Evolutionary conservation across 2,113 vertebrate species (phyloP).

Genomic region (Engystomops pustulosus): DNA sequence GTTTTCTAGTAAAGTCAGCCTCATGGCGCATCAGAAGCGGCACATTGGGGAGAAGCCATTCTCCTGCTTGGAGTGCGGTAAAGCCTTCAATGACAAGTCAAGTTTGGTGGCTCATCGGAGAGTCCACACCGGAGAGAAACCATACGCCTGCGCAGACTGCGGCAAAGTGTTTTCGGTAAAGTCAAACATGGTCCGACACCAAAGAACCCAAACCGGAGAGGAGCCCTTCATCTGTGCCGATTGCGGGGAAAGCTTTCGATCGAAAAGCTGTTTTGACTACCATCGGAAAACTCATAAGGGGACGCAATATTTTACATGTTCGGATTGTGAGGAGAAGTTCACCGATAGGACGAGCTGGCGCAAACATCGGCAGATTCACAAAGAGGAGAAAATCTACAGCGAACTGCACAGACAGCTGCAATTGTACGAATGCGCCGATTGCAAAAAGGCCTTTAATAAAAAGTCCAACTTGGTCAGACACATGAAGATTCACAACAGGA

Average conservation of each 20-base stretch:
- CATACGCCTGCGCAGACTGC: not conserved
- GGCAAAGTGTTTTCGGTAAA: not conserved
- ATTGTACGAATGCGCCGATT: not conserved
- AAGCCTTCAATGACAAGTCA: conserved; percentile 1
- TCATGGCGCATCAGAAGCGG: conserved; percentile 63
- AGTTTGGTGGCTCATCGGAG: conserved; percentile 34
- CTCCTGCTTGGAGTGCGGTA: not conserved
- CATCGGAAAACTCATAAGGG: not conserved
- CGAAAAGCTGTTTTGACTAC: not conserved
- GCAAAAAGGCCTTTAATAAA: conserved; percentile 9
- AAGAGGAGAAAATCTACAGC: not conserved
- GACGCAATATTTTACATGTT: conserved; percentile 60
- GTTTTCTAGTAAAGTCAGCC: conserved; percentile 67
- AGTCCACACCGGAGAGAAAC: conserved; percentile 68
- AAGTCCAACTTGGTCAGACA: not conserved
- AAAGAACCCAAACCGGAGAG: conserved; percentile 66
- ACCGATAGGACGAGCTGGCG: conserved; percentile 57
- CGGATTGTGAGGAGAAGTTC: conserved; percentile 65
- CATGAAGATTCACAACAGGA: not conserved
- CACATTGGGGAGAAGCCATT: not conserved
- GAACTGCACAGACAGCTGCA: not conserved
- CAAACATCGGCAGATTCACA: conserved; percentile 54
- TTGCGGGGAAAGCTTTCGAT: not conserved
- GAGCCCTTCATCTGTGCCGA: conserved; percentile 46
- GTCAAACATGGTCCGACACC: not conserved